phyloP scores from a whole-genome alignment of 2,888 invertebrate genomes.

The Dicranocentrus wangi region DNA sequence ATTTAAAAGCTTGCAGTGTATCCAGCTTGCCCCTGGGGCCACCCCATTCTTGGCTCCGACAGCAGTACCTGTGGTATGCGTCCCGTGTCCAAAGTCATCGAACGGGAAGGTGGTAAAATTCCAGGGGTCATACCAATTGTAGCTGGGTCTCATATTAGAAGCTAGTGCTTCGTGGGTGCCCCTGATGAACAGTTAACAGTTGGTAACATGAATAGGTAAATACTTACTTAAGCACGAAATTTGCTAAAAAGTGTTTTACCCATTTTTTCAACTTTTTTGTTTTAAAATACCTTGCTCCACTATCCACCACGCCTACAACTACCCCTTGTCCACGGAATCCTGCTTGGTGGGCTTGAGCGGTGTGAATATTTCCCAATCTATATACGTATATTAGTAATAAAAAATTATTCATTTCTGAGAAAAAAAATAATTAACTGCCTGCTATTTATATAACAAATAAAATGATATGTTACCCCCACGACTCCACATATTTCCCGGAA shows the following conservation, averaged over 20 bases:
- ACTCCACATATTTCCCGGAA: background rate
- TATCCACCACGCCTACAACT: background rate
- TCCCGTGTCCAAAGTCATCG: background rate
- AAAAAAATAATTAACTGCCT: too few species aligned
- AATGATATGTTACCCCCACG: background rate
- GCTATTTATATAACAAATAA: too few species aligned
- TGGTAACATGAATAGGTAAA: too few species aligned
- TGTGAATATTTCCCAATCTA: background rate
- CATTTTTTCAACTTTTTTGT: too few species aligned
- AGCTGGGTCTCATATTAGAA: background rate
- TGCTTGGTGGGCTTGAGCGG: background rate
- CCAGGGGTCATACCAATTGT: slow-evolving; percentile 1
- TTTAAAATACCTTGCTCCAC: background rate
- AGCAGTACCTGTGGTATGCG: background rate
- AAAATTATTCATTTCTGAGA: too few species aligned
- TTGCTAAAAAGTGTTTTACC: too few species aligned
- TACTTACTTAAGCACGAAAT: too few species aligned
- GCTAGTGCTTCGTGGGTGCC: background rate
- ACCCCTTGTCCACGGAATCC: background rate
- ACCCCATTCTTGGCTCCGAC: background rate
- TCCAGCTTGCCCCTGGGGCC: background rate
- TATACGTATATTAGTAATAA: too few species aligned
- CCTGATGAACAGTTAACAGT: too few species aligned
- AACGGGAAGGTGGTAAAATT: background rate
- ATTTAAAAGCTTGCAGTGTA: background rate